Evolutionary conservation across 2,888 invertebrate genomes (phyloP), one percentile per base, ranked within the genome.

Genomic region (Platynereis dumerilii): DNA sequence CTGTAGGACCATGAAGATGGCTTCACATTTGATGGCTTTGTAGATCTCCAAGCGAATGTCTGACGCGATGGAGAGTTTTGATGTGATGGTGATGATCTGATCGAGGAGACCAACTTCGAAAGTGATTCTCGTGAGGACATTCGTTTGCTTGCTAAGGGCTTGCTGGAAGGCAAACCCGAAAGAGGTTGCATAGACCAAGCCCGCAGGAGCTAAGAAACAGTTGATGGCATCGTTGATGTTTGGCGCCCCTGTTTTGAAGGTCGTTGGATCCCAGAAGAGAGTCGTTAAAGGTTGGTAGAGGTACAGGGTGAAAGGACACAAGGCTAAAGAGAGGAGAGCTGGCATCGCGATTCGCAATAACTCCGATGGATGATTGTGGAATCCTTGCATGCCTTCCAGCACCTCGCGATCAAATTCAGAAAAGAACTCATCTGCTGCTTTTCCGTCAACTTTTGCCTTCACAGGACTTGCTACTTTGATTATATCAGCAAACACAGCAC

Each of bases 131-230:
- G 64, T 67, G 17, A 75, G 67, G 45, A 77, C 74, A 55, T 72
- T 74, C 24, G 68, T 66, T 57, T 77, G 77, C 58, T 78, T 78
- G 42, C 63, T 66, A 20, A 76, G 60, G 3, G 77, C 78, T 60
- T 71, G 72, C 56, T 77, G 76, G 60, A 78, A 78, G 2, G 77
- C 78, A 59, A 77, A 78, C 1, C 77, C 78, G 62, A 78, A 78
- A 1, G 75, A 75, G 1, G 76, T 78, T 20, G 78, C 78, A 61
- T 78, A 78, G 1, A 78, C 78, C 54, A 78, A 63, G 2, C 78
- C 78, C 15, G 78, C 78, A 0, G 78, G 78, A 0, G 76, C 73
- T 20, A 78, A 67, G 66, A 78, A 78, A 64, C 78, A 78, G 0
- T 77, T 73, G 27, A 78, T 77, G 60, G 78, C 78, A 52, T 78